Base-by-base conservation (phyloP, 1,140 invertebrate species). In the Fopius arisanus region DNA sequence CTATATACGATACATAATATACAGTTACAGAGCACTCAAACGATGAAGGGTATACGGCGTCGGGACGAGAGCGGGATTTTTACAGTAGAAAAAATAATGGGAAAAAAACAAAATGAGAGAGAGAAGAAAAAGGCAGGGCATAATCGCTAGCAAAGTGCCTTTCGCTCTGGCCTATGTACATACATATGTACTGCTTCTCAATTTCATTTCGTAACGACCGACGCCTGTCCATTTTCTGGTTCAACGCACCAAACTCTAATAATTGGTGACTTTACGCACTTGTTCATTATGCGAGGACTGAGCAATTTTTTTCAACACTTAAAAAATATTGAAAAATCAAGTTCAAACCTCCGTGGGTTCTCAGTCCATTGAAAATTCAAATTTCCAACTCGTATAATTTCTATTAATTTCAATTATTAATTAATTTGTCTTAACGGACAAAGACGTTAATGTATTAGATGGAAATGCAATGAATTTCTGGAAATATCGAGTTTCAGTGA, bases 181-280 rank as follows among this genome's bases (percentile, higher is more conserved):
- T 65, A 16, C n/a, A 29, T 31, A 65, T 16, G 28, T 7, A 33
- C 62, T 1, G 28, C 28, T 65, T 75, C 65, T 31, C 48, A 69
- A 72, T 75, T 75, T 72, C 48, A 37, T 75, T 71, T 75, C 69
- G 48, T 68, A 75, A 75, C 63, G 54, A 70, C 66, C 33, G 21
- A 4, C 40, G 43, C 43, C 41, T 63, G 28, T 26, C 40, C 40
- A 69, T 74, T 74, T 74, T 74, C 67, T 74, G 62, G 41, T 66
- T 54, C 31, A 70, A 70, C 68, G 43, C 68, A 54, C 16, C n/a
- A 67, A 72, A n/a, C 16, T 28, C 67, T 70, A 48, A 70, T 70
- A 70, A 51, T 29, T 63, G 63, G 43, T 48, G 33, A 54, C 28
- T 65, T 31, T 31, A 65, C 62, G 14, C 62, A 65, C 62, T 65